Conservation (phyloP, 2,113 vertebrate genomes). For the Gila orcuttii region DNA sequence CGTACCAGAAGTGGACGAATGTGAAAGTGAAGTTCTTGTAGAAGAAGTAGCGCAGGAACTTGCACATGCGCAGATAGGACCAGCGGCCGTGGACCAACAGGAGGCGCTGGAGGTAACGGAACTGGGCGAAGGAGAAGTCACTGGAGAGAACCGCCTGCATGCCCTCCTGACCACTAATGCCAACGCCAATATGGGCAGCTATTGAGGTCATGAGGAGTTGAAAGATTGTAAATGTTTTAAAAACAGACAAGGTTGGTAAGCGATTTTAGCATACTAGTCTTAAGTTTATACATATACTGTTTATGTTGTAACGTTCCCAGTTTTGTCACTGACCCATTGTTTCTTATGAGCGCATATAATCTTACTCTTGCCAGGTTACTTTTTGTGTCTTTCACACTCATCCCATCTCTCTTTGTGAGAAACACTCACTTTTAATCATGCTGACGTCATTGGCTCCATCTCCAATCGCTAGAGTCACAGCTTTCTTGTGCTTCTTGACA, state of each 20-base stretch:
- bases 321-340: neutral
- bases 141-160: constrained; percentile 93
- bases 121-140: constrained; percentile 92
- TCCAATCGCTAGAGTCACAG: constrained; percentile 90
- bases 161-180: constrained; percentile 93
- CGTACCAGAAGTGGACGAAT: constrained; percentile 94
- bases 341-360: neutral
- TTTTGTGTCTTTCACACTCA: neutral
- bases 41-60: constrained; percentile 95
- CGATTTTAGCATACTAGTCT: neutral
- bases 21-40: constrained; percentile 98
- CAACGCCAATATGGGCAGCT: constrained; percentile 94
- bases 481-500: constrained; percentile 92
- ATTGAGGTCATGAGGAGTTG: constrained; percentile 26
- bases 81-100: constrained; percentile 93
- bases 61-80: constrained; percentile 97
- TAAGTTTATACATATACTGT: neutral
- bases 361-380: neutral
- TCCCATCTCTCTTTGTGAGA: neutral
- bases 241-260: neutral
- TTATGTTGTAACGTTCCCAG: neutral
- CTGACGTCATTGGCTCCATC: constrained; percentile 94
- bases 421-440: constrained; percentile 91
- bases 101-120: constrained; percentile 91
- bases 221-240: neutral